These are phyloP conservation scores for Smutsia temminckii DNA, from an alignment of 2,797 vertebrate genomes.

Conservation along the genomic window DNA sequence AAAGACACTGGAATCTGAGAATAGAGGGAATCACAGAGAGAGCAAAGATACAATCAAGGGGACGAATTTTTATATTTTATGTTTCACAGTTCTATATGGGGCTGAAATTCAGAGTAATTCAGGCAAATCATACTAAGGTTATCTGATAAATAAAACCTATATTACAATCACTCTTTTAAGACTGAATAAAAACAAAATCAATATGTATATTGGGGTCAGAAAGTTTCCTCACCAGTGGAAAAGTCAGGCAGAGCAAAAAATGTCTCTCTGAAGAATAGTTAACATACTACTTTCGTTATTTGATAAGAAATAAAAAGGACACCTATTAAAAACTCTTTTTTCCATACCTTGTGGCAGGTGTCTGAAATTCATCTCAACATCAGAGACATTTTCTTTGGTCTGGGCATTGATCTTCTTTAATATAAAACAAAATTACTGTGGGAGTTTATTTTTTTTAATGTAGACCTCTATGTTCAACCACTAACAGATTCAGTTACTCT, in stretches of 20 bases:
- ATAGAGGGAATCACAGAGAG: neutral
- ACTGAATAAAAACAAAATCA: constrained; percentile 17
- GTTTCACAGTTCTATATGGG: neutral
- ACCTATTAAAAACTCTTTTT: neutral
- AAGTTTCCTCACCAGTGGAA: neutral
- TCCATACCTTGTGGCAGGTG: neutral
- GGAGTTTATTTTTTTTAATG: neutral
- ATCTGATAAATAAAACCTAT: neutral
- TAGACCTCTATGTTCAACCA: neutral
- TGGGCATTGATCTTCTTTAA: neutral
- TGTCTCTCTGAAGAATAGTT: neutral
- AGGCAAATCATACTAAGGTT: neutral
- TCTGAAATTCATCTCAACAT: neutral
- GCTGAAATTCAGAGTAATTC: constrained; percentile 13
- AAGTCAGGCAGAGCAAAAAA: neutral
- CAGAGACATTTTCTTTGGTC: constrained; percentile 8
- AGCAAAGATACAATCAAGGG: neutral
- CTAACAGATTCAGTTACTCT: neutral
- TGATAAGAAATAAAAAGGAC: constrained; percentile 5
- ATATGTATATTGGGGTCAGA: neutral
- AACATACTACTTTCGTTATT: neutral
- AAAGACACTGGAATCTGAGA: neutral
- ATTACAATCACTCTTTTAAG: neutral
- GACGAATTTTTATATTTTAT: neutral
- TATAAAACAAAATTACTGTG: neutral